Evolutionary conservation across 2,797 vertebrate species (phyloP).

Genomic region (Cetoscarus ocellatus): DNA sequence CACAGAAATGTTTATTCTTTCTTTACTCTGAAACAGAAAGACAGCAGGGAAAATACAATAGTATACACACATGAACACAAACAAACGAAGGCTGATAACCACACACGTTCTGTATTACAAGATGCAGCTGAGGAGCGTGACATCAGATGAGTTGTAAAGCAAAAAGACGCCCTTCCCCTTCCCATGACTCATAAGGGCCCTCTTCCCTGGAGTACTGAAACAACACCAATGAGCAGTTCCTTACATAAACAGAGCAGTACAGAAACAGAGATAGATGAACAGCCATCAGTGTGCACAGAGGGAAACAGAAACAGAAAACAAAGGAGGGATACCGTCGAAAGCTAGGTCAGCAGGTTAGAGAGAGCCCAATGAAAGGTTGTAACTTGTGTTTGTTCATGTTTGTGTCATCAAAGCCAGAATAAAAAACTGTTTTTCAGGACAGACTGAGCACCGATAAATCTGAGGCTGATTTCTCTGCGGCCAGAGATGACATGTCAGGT

Average conservation of each 20-base stretch:
- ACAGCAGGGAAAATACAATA: neutral
- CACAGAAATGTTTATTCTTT: slow-evolving; percentile 20
- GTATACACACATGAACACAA: neutral
- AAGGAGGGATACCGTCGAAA: slow-evolving; percentile 43
- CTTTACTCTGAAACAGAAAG: slow-evolving; percentile 22
- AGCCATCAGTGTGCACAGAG: slow-evolving; percentile 66
- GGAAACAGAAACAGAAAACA: slow-evolving; percentile 32
- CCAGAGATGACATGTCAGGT: slow-evolving; percentile 58
- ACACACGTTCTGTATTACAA: slow-evolving; percentile 36
- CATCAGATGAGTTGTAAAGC: slow-evolving; percentile 63
- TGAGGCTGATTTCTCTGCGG: slow-evolving; percentile 51
- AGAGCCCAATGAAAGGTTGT: slow-evolving; percentile 25
- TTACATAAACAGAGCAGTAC: slow-evolving; percentile 67
- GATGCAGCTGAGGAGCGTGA: slow-evolving; percentile 51
- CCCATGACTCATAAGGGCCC: slow-evolving; percentile 75
- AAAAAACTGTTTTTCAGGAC: slow-evolving; percentile 23
- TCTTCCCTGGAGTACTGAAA: slow-evolving; percentile 68
- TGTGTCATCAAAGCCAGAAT: slow-evolving; percentile 25
- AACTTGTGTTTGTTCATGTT: too few species aligned
- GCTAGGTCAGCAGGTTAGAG: slow-evolving; percentile 29
- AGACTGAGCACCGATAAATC: slow-evolving; percentile 47
- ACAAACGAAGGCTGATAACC: slow-evolving; percentile 17
- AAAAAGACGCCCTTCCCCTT: slow-evolving; percentile 63
- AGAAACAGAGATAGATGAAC: slow-evolving; percentile 32
- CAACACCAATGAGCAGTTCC: slow-evolving; percentile 69